phyloP scores from a whole-genome alignment of 2,797 vertebrate genomes.

The Periparus ater region DNA sequence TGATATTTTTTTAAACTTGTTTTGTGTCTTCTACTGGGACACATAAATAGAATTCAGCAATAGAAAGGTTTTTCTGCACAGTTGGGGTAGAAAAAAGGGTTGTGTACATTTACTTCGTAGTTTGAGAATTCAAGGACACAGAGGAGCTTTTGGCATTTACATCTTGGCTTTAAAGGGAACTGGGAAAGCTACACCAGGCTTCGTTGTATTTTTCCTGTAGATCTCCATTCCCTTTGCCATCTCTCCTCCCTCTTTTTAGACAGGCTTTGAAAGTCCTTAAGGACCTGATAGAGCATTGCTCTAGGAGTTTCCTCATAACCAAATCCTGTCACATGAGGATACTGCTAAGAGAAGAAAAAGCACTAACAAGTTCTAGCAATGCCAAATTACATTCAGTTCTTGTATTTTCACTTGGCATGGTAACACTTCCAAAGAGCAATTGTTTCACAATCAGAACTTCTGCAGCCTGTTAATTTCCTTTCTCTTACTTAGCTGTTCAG shows the following conservation, averaged over 20 bases:
- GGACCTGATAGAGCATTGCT: constrained; percentile 44
- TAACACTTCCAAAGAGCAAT: constrained; percentile 62
- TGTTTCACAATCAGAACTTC: constrained; percentile 63
- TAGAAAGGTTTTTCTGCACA: background rate
- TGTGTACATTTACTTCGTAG: constrained; percentile 20
- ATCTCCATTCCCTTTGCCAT: constrained; percentile 51
- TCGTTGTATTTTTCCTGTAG: constrained; percentile 33
- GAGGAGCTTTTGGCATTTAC: constrained; percentile 51
- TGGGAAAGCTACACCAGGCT: constrained; percentile 50
- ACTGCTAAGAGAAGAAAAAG: constrained; percentile 54
- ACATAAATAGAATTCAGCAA: background rate
- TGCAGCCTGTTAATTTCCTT: constrained; percentile 52
- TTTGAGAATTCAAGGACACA: constrained; percentile 50
- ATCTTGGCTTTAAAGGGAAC: constrained; percentile 46
- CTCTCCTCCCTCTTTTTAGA: constrained; percentile 58
- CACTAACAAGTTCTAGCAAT: constrained; percentile 50
- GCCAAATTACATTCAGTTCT: constrained; percentile 63
- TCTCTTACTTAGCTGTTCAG: constrained; percentile 48
- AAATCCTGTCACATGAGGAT: constrained; percentile 68
- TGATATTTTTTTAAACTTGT: background rate
- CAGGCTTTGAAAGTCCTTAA: constrained; percentile 36
- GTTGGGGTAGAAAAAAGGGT: background rate
- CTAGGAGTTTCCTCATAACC: constrained; percentile 59
- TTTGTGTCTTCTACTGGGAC: background rate
- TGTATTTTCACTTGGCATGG: constrained; percentile 66